phyloP scores from a whole-genome alignment of 2,113 vertebrate genomes.

The Polypterus bichir region DNA sequence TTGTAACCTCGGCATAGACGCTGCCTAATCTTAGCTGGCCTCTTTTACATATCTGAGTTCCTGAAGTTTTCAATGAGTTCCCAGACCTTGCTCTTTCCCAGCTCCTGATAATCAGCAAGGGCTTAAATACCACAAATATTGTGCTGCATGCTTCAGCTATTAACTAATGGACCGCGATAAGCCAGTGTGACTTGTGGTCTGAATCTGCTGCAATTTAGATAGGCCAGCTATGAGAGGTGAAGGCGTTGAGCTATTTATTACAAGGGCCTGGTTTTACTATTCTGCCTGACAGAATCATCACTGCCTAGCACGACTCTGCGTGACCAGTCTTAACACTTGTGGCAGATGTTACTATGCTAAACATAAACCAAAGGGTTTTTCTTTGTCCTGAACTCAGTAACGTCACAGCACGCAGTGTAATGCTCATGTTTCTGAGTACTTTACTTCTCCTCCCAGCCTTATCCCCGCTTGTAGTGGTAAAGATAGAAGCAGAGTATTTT shows the following conservation, averaged over 20 bases:
- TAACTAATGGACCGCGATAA: constrained; percentile 40
- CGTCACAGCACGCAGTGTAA: too few relatives aligned
- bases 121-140: constrained; percentile 39
- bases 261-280: too few relatives aligned
- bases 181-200: constrained; percentile 21
- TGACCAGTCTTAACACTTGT: too few relatives aligned
- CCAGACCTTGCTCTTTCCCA: constrained; percentile 36
- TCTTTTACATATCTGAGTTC: constrained; percentile 29
- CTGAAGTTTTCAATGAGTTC: constrained; percentile 37
- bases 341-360: too few relatives aligned
- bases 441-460: too few relatives aligned
- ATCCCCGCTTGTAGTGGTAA: too few relatives aligned
- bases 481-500: too few relatives aligned
- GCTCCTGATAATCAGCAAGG: constrained; percentile 37
- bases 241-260: not conserved
- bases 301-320: too few relatives aligned
- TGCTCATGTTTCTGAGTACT: too few relatives aligned
- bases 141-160: constrained; percentile 43
- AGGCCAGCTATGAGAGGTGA: constrained; percentile 14
- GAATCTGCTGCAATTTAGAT: constrained; percentile 27
- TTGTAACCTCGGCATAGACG: constrained; percentile 21
- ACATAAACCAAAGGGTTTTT: too few relatives aligned
- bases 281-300: too few relatives aligned
- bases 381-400: too few relatives aligned
- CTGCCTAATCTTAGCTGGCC: constrained; percentile 39